Percentiles rank a stretch among this genome's conserved stretches.
phyloP scores from a whole-genome alignment of 2,888 invertebrate genomes.

The Thymelicus acteon region DNA sequence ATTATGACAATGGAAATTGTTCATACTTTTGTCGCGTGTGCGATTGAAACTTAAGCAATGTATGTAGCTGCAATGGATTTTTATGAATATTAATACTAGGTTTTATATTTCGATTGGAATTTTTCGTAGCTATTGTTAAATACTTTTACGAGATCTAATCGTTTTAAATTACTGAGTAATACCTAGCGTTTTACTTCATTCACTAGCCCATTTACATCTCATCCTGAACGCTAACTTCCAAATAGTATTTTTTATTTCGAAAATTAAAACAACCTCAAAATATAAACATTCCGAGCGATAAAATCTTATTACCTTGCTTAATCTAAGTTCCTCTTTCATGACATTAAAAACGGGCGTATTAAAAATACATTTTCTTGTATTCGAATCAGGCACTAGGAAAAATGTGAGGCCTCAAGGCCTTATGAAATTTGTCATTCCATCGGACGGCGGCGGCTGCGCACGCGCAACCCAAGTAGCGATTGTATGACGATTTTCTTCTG shows the following conservation, averaged over 20 bases:
- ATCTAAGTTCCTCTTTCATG: constrained; percentile 28
- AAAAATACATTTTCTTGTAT: constrained; percentile 55
- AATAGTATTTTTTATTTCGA: too few relatives aligned
- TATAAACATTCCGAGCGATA: too few relatives aligned
- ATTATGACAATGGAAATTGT: constrained; percentile 13
- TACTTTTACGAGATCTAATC: too few relatives aligned
- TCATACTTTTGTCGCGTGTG: background rate
- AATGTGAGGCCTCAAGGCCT: constrained; percentile 71
- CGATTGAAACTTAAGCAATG: background rate
- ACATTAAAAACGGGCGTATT: constrained; percentile 1
- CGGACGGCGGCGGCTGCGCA: constrained; percentile 56
- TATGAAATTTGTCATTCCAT: constrained; percentile 82
- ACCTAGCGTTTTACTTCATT: too few relatives aligned
- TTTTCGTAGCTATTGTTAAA: too few relatives aligned
- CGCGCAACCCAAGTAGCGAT: constrained; percentile 63
- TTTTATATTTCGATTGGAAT: too few relatives aligned
- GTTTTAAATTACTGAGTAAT: too few relatives aligned
- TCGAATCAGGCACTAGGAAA: constrained; percentile 80
- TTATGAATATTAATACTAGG: too few relatives aligned
- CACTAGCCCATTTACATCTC: too few relatives aligned
- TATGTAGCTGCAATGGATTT: background rate
- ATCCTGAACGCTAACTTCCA: too few relatives aligned
- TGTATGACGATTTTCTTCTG: constrained; percentile 70
- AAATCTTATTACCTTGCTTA: too few relatives aligned
- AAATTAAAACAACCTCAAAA: too few relatives aligned